These are phyloP conservation scores for Drosophila bipectinata DNA, from an alignment of 1,140 invertebrate species.

Conservation along the genomic window DNA sequence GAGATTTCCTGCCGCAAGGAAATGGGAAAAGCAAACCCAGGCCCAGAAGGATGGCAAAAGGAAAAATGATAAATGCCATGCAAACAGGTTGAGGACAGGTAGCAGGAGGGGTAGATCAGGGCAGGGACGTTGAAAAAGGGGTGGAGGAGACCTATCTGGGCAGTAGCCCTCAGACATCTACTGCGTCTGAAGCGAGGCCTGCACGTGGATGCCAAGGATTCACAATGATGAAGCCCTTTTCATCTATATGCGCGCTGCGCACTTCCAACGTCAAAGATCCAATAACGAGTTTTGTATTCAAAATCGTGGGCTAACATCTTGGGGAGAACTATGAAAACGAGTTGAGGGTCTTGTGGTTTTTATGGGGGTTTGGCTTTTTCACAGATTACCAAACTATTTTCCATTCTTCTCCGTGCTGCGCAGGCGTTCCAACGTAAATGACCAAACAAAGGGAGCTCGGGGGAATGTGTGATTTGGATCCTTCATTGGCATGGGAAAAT, in stretches of 20 bases:
- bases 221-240: conserved; percentile 72
- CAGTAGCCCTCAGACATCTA: conserved; percentile 53
- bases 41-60: conserved; percentile 41
- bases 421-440: conserved; percentile 40
- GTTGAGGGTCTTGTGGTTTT: conserved; percentile 75
- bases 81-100: conserved; percentile 78
- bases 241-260: conserved; percentile 43
- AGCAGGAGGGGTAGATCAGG: conserved; percentile 16
- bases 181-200: conserved; percentile 61
- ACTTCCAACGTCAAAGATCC: conserved; percentile 66
- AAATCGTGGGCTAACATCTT: conserved; percentile 12
- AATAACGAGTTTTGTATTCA: conserved; percentile 72
- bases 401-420: conserved; percentile 41
- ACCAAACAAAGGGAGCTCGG: conserved; percentile 51
- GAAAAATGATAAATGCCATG: conserved; percentile 74
- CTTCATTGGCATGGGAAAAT: conserved; percentile 38
- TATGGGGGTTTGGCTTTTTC: conserved; percentile 82
- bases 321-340: conserved; percentile 45
- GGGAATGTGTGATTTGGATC: conserved; percentile 47
- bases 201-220: conserved; percentile 61
- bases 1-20: conserved; percentile 73
- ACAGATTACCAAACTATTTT: conserved; percentile 77
- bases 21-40: conserved; percentile 71
- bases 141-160: conserved; percentile 25
- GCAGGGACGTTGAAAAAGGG: conserved; percentile 8